Conservation (phyloP, 2,888 invertebrate species). For the Cantharis lateralis region DNA sequence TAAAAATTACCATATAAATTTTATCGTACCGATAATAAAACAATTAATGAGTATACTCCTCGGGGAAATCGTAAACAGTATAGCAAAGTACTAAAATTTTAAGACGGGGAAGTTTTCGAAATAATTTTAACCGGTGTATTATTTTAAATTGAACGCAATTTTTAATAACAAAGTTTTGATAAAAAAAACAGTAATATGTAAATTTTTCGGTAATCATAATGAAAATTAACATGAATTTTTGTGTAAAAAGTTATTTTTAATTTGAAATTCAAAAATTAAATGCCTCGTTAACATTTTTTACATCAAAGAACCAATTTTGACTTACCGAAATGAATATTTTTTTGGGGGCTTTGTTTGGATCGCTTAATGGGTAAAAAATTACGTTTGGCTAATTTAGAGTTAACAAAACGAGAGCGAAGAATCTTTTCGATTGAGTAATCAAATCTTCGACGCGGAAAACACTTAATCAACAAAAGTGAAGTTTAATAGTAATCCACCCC, state of each 20-base stretch:
- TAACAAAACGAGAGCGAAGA: constrained; percentile 12
- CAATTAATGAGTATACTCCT: background rate
- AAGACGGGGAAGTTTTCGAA: background rate
- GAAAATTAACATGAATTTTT: background rate
- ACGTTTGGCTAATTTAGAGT: constrained; percentile 11
- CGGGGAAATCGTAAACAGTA: background rate
- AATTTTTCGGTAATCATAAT: background rate
- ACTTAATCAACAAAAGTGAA: constrained; percentile 28
- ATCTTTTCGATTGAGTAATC: constrained; percentile 21
- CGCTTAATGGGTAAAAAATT: constrained; percentile 24
- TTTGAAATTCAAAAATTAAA: background rate
- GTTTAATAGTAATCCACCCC: constrained; percentile 24
- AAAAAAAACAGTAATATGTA: background rate
- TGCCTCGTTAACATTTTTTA: background rate
- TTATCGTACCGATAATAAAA: background rate
- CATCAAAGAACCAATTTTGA: background rate
- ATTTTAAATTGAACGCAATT: background rate
- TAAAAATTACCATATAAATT: background rate
- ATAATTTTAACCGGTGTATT: background rate
- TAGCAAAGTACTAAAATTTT: background rate
- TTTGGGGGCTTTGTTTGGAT: constrained; percentile 8
- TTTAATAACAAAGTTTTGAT: background rate
- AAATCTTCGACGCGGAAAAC: constrained; percentile 21
- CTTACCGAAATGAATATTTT: background rate
- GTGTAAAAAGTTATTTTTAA: background rate